A percentile compares a stretch with the other conserved stretches of the same genome.
phyloP scores from a whole-genome alignment of 2,797 vertebrate genomes.

The Tokudaia tokunoshimensis region DNA sequence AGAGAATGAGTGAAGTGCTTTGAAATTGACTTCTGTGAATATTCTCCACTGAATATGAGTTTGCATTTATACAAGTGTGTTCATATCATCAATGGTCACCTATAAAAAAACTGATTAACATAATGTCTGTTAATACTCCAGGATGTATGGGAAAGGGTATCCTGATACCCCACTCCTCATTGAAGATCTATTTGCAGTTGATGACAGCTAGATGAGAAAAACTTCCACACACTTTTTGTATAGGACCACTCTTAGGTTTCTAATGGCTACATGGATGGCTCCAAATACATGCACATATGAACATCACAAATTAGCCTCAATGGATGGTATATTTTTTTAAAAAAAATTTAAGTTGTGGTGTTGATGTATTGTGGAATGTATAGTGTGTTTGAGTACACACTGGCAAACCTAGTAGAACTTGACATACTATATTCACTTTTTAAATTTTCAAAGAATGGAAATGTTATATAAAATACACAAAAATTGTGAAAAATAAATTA shows the following conservation, averaged over 20 bases:
- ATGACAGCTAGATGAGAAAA: background rate
- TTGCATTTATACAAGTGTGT: background rate
- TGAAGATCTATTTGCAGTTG: background rate
- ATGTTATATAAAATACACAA: no score
- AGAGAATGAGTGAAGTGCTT: background rate
- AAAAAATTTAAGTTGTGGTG: background rate
- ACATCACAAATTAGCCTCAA: background rate
- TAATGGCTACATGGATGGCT: background rate
- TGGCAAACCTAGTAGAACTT: background rate
- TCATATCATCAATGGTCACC: background rate
- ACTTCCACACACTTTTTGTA: background rate
- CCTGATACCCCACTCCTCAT: background rate
- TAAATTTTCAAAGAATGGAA: no score
- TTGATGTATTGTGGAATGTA: background rate
- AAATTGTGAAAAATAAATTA: no score
- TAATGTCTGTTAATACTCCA: background rate
- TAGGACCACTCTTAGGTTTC: no score
- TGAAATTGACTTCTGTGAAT: background rate
- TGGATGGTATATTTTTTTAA: background rate
- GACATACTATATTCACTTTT: background rate
- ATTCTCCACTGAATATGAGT: background rate
- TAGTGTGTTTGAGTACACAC: background rate
- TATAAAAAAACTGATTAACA: background rate
- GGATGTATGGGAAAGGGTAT: background rate
- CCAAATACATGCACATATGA: background rate